Evolutionary conservation across 2,113 vertebrate genomes (phyloP), one percentile per base, ranked within the genome.

Genomic region (Manacus vitellinus): DNA sequence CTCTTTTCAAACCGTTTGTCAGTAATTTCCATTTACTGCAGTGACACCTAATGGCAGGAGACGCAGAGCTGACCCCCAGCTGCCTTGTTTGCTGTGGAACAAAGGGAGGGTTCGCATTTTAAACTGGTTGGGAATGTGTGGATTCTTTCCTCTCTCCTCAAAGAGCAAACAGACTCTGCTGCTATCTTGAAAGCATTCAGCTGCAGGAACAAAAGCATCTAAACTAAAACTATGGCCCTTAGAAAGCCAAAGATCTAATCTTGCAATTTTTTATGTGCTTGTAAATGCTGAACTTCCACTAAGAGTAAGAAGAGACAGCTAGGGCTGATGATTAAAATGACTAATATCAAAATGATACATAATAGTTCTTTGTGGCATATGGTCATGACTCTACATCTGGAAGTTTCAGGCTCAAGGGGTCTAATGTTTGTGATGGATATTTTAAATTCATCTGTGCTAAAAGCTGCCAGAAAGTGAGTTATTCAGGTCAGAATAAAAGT

Each of bases 371-470:
- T 56, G 27, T 3, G 62, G 90, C 97, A 98, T 97, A 97, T 98
- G 97, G 96, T 97, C 97, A 82, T n/a, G 80, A 66, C 85, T 96
- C 88, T 97, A 97, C 95, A 97, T 97, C 96, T 98, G 95, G 96
- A 97, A 97, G 91, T 92, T 95, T 98, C 96, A 97, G 96, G 88
- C 97, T 98, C 96, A 80, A 66, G 88, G 35, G 93, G 86, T 73
- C 94, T 97, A 95, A 97, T 96, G 96, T 96, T 97, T 95, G 91
- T 96, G 96, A 97, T 95, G 67, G 96, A 84, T 97, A 89, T 95
- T 97, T 95, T 96, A 97, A 97, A 97, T 96, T 97, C 93, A 96
- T 97, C 95, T 98, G 83, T 88, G 65, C 95, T 96, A 90, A 96
- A 97, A 95, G 93, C 82, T 95, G 94, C 82, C 95, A 95, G 67